Base-by-base conservation (phyloP, 2,113 vertebrate species). In the Pteropus alecto region DNA sequence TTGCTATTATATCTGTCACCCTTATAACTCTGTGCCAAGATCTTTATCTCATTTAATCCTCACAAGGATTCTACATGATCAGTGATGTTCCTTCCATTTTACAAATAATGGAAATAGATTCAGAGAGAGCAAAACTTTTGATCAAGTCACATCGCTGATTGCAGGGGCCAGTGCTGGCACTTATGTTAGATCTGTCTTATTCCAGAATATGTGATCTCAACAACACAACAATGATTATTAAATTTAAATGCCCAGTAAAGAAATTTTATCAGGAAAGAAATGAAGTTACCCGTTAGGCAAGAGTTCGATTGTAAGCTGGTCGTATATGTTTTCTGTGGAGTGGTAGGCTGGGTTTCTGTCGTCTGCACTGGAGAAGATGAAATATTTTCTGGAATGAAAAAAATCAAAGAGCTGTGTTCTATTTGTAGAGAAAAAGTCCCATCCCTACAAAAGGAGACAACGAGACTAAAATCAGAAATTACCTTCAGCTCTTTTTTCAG, bases 281-380 rank as follows among this genome's bases (percentile, higher is more conserved):
- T 0, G 6, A 5, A 88, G 58, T 93, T 96, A 96, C 97, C 97
- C 96, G 83, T 30, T 61, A n/a, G 9, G 2, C 26, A n/a, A 85
- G 61, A 81, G 30, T 6, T 8, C 19, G 11, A 16, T 1, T 48
- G 41, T 3, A 38, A 48, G 9, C 16, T 61, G 0, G 28, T 58
- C 2, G 35, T 60, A 38, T 24, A 21, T 22, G 26, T 78, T 73
- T 46, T 68, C 43, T 24, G 79, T 6, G 3, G 2, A 2, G 35
- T 71, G 8, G 10, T n/a, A 38, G 60, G 8, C 28, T 14, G 46
- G 10, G 74, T 71, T 38, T 38, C 43, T 61, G 70, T 26, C 61
- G 77, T 56, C 74, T 51, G 43, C 22, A 2, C 0, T 58, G 73
- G 24, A 78, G 26, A 84, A 85, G 60, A 30, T 12, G 77, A 94